Evolutionary conservation across 1,140 invertebrate genomes (phyloP).

Genomic region (Chlorops oryzae): DNA sequence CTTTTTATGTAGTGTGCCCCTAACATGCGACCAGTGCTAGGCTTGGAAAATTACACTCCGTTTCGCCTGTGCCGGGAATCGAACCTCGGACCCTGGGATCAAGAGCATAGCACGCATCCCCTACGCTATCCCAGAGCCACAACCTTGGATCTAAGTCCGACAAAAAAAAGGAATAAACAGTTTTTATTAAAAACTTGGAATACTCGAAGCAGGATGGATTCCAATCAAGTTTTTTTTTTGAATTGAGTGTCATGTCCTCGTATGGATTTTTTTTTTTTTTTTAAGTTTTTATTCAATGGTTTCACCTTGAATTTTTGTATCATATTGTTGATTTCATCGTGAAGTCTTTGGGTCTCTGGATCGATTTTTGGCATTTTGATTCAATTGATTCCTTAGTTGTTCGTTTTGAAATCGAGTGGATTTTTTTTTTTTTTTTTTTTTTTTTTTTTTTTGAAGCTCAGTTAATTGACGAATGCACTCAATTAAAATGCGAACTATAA

Average conservation of each 20-base stretch:
- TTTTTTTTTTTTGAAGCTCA: neutral
- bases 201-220: neutral
- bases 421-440: neutral
- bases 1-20: too few species aligned
- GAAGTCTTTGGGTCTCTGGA: slow-evolving; percentile 64
- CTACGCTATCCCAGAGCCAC: neutral
- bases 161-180: neutral
- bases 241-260: neutral
- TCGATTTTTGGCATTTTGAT: slow-evolving; percentile 64
- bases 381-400: slow-evolving; percentile 14
- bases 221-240: neutral
- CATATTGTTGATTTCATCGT: slow-evolving; percentile 71
- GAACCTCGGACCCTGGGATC: too few species aligned
- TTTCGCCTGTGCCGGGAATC: too few species aligned
- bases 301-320: slow-evolving; percentile 65
- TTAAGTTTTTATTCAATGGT: neutral
- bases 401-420: too few species aligned
- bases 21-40: too few species aligned
- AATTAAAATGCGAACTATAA: slow-evolving; percentile 15
- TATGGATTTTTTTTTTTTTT: neutral
- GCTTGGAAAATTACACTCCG: too few species aligned
- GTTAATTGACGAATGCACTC: neutral
- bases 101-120: too few species aligned
- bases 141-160: neutral
- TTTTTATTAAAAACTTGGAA: neutral